Evolutionary conservation across 2,113 vertebrate genomes (phyloP).

Genomic region (Drymodes brunneopygia): DNA sequence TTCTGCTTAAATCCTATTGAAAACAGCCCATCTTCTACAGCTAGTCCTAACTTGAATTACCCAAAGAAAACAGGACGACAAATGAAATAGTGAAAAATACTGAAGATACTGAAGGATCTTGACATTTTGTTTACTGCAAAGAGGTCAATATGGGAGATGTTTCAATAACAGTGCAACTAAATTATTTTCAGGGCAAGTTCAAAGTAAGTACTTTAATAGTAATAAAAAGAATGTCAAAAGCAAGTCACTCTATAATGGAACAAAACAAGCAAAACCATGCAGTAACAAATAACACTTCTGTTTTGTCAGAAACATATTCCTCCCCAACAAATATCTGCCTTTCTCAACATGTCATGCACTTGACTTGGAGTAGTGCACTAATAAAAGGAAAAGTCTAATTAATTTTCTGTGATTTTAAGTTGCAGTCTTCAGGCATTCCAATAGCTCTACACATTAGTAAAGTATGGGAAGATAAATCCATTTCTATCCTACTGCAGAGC

Average conservation of each 20-base stretch:
- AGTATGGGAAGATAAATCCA: background rate
- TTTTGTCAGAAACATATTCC: background rate
- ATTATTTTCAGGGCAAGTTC: background rate
- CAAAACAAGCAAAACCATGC: background rate
- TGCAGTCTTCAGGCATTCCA: background rate
- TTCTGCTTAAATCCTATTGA: background rate
- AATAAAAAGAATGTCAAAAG: background rate
- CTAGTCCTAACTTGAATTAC: background rate
- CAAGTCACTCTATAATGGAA: background rate
- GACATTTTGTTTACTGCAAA: background rate
- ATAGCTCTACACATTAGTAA: background rate
- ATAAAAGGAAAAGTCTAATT: background rate
- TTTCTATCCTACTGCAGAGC: background rate
- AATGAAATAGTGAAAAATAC: background rate
- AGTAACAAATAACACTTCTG: background rate
- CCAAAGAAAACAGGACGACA: background rate
- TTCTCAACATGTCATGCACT: background rate
- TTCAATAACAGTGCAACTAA: background rate
- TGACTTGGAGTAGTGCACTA: background rate
- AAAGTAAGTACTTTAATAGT: background rate
- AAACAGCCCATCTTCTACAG: background rate
- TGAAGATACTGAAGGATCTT: background rate
- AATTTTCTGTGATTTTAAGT: background rate
- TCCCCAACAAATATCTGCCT: background rate
- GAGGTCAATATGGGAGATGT: background rate